These are phyloP conservation scores for Numida meleagris DNA, from an alignment of 2,113 vertebrate species.

Conservation along the genomic window DNA sequence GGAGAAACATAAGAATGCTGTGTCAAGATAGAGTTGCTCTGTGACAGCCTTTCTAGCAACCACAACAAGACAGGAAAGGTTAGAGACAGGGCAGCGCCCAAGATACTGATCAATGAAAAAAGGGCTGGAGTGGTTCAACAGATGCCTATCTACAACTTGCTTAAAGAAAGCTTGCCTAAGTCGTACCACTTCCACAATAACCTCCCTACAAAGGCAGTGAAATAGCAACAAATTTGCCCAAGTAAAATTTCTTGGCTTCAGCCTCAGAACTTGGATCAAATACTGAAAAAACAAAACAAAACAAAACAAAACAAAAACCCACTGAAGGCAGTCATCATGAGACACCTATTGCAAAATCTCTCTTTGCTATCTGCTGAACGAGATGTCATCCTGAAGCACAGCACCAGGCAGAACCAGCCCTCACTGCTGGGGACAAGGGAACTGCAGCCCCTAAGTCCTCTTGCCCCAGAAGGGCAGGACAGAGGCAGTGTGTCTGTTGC, in stretches of 20 bases:
- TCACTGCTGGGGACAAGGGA: not conserved
- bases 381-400: not conserved
- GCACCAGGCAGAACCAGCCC: not conserved
- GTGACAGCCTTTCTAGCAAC: not conserved
- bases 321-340: not conserved
- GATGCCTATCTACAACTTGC: not conserved
- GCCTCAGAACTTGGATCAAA: not conserved
- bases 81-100: not conserved
- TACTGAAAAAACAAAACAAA: not conserved
- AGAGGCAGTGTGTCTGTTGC: not conserved
- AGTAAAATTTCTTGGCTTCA: not conserved
- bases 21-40: not conserved
- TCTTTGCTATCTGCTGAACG: not conserved
- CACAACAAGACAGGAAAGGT: not conserved
- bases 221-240: not conserved
- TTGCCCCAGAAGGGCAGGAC: not conserved
- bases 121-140: not conserved
- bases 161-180: not conserved
- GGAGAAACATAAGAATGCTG: not conserved
- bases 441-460: not conserved
- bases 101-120: not conserved
- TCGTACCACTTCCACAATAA: not conserved
- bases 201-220: not conserved
- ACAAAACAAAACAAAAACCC: too few relatives aligned
- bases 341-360: not conserved